These are phyloP conservation scores for Orbicella faveolata DNA, from an alignment of 64 coral and sea anemone genomes.

Conservation along the genomic window DNA sequence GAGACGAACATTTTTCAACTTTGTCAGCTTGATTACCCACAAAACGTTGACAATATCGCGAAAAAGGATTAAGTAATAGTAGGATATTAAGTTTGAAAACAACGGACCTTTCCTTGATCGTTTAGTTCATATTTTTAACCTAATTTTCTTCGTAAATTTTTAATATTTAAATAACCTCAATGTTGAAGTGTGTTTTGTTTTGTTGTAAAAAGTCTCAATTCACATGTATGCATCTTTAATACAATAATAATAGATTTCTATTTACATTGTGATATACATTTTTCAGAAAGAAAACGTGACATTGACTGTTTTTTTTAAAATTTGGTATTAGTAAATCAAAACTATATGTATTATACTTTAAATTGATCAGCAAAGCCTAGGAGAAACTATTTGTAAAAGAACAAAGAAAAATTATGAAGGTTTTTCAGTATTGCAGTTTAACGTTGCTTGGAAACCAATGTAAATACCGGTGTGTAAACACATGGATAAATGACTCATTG, in stretches of 20 bases:
- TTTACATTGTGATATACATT: background rate
- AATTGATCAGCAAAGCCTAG: background rate
- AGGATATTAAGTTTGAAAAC: background rate
- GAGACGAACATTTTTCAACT: background rate
- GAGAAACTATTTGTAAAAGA: background rate
- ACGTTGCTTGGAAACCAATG: constrained; percentile 14
- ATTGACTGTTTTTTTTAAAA: background rate
- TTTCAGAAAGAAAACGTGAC: background rate
- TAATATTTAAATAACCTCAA: too few species aligned
- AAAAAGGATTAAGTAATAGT: background rate
- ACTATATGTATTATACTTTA: background rate
- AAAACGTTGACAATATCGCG: background rate
- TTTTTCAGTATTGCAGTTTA: background rate
- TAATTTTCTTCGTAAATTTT: too few species aligned
- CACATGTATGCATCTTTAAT: too few species aligned
- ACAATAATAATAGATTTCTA: background rate
- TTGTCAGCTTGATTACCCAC: background rate
- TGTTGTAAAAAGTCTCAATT: too few species aligned
- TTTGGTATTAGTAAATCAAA: background rate
- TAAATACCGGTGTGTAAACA: constrained; percentile 6
- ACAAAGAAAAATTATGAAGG: background rate
- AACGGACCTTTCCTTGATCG: background rate
- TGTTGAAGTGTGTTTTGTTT: too few species aligned
- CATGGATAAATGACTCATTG: background rate
- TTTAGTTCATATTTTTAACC: too few species aligned